phyloP scores from a whole-genome alignment of 2,113 vertebrate genomes.

The Herpetotheres cachinnans region DNA sequence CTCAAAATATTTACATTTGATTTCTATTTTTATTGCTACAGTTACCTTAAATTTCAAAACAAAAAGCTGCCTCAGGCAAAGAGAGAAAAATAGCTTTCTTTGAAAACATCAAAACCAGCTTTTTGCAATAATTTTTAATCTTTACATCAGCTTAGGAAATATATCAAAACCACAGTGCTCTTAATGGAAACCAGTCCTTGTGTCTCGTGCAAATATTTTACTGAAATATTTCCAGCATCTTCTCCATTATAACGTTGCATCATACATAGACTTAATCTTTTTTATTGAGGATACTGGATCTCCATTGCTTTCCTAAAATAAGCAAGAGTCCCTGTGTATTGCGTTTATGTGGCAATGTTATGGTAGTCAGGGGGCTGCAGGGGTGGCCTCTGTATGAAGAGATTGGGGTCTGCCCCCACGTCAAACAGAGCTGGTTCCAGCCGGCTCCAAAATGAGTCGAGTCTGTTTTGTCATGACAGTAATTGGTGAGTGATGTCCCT shows the following conservation, averaged over 20 bases:
- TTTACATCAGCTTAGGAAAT: not conserved
- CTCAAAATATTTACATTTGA: not conserved
- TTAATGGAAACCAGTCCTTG: not conserved
- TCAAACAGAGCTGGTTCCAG: not conserved
- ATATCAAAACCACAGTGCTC: not conserved
- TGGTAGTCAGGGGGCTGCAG: not conserved
- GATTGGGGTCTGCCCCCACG: not conserved
- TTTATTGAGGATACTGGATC: not conserved
- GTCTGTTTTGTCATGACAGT: not conserved
- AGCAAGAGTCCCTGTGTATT: not conserved
- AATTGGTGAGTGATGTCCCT: not conserved
- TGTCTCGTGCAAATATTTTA: not conserved
- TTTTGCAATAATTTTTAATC: not conserved
- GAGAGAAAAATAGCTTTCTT: not conserved
- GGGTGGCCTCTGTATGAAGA: not conserved
- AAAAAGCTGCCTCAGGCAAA: not conserved
- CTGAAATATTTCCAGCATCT: not conserved
- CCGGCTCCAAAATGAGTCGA: accelerated
- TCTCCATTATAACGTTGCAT: not conserved
- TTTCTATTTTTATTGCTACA: not conserved
- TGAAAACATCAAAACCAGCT: not conserved
- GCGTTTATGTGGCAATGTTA: not conserved
- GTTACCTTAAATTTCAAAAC: not conserved
- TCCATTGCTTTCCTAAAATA: not conserved
- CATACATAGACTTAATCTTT: not conserved